Evolutionary conservation across 2,888 invertebrate species (phyloP).

Genomic region (Scaptomyza reducta): DNA sequence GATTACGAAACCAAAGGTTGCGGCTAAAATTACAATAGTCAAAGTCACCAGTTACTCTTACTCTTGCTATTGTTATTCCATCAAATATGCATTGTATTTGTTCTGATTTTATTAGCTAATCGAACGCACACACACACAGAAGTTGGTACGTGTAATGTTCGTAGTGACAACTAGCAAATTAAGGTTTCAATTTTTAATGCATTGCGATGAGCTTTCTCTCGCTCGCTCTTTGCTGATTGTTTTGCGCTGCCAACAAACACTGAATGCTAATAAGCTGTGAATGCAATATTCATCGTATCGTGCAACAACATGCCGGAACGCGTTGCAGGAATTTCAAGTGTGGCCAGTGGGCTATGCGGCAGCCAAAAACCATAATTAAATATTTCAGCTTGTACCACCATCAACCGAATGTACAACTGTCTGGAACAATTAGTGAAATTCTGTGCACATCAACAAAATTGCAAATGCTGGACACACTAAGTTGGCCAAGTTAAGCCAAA

Average conservation of each 20-base stretch:
- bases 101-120: slow-evolving; percentile 65
- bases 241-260: neutral
- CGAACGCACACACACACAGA: slow-evolving; percentile 40
- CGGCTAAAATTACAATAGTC: slow-evolving; percentile 37
- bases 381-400: slow-evolving; percentile 50
- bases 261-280: slow-evolving; percentile 22
- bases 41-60: neutral
- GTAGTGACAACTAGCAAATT: slow-evolving; percentile 44
- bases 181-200: slow-evolving; percentile 52
- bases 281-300: slow-evolving; percentile 3
- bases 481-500: slow-evolving; percentile 13
- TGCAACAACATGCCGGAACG: neutral
- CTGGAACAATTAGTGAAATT: slow-evolving; percentile 65
- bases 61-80: slow-evolving; percentile 36
- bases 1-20: slow-evolving; percentile 21
- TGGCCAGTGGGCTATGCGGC: slow-evolving; percentile 10
- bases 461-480: slow-evolving; percentile 8
- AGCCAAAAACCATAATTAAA: slow-evolving; percentile 69
- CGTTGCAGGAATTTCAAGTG: slow-evolving; percentile 22
- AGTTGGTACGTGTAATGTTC: neutral
- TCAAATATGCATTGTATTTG: slow-evolving; percentile 58
- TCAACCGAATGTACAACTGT: slow-evolving; percentile 21
- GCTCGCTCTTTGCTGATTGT: slow-evolving; percentile 49
- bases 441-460: slow-evolving; percentile 12
- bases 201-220: neutral